Base-by-base conservation (phyloP, 2,113 vertebrate species). In the Cinclus cinclus region DNA sequence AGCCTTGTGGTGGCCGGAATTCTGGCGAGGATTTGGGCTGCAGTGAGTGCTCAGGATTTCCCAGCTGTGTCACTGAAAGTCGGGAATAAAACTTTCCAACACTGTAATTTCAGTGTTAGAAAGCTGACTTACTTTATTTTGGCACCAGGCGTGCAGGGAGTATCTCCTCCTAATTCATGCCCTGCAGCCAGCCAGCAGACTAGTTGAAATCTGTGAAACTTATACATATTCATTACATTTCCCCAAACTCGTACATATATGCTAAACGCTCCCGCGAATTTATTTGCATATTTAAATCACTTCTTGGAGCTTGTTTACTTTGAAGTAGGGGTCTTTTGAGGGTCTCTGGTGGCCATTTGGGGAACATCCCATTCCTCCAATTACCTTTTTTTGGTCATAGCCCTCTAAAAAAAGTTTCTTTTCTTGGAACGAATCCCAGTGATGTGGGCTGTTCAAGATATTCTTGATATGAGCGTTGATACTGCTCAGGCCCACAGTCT, bases 401-500 rank as follows among this genome's bases (percentile, higher is more conserved):
- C 3, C 46, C 28, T 62, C 23, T 15, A 53, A 53, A 62, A 62
- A 23, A 46, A 11, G 17, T 39, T 78, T 46, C 1, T 23, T 53
- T 37, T n/a, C 9, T 46, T 69, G 39, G 28, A 24, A 46, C 15
- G n/a, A 53, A 46, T 53, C 39, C 28, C 74, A 24, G 19, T 39
- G 55, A 28, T 44, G 33, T 78, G 28, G 22, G 19, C 33, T 39
- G 39, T 23, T 39, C 8, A 23, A 78, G 33, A 9, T 39, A 39
- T 0, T 6, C 18, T 60, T 52, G 0, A 0, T 62, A 62, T 6
- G n/a, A 71, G 46, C 5, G 0, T 41, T 49, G 35, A 37, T 37
- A 37, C 35, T 37, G 53, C 30, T 23, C 53, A 41, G 24, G 55
- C 44, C 11, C 15, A 7, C 19, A 15, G 37, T 35, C 20, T 62